Evolutionary conservation across 2,797 vertebrate species (phyloP).

Genomic region (Silurus aristotelis): DNA sequence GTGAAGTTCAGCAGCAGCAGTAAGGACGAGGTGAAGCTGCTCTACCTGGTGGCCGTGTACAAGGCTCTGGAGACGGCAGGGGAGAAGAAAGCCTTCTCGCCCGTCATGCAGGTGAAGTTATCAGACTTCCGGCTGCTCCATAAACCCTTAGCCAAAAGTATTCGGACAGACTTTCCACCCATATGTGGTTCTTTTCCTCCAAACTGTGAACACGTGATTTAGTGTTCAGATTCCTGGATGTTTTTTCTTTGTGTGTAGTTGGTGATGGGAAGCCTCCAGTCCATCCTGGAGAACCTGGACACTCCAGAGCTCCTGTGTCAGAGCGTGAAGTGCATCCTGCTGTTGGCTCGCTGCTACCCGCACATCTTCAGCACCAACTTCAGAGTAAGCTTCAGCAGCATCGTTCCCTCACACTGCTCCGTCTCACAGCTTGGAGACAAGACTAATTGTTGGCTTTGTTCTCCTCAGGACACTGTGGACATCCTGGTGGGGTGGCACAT

Average conservation of each 20-base stretch:
- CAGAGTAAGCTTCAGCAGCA: conserved; percentile 75
- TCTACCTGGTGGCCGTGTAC: conserved; percentile 92
- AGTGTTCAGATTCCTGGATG: no score
- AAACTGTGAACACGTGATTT: no score
- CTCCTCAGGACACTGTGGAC: conserved; percentile 94
- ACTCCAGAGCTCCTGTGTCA: conserved; percentile 96
- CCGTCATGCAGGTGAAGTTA: conserved; percentile 89
- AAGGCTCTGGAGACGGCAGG: conserved; percentile 93
- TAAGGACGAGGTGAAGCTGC: conserved; percentile 95
- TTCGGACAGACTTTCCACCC: no score
- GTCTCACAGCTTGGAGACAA: background rate
- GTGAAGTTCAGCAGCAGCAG: conserved; percentile 88
- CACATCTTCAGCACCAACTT: conserved; percentile 99
- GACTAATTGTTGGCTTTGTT: background rate
- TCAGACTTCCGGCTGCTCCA: no score
- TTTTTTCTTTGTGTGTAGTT: conserved; percentile 71
- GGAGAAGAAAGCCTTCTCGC: conserved; percentile 97
- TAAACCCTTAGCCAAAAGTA: no score
- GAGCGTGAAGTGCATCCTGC: conserved; percentile 94
- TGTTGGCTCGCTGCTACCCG: conserved; percentile 94
- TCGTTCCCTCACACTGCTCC: background rate
- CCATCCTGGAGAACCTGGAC: conserved; percentile 96
- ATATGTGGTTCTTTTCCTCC: no score
- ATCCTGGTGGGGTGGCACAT: conserved; percentile 99
- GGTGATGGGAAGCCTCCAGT: conserved; percentile 97